Evolutionary conservation across 2,888 invertebrate genomes (phyloP).

Genomic region (Germaria angustata): DNA sequence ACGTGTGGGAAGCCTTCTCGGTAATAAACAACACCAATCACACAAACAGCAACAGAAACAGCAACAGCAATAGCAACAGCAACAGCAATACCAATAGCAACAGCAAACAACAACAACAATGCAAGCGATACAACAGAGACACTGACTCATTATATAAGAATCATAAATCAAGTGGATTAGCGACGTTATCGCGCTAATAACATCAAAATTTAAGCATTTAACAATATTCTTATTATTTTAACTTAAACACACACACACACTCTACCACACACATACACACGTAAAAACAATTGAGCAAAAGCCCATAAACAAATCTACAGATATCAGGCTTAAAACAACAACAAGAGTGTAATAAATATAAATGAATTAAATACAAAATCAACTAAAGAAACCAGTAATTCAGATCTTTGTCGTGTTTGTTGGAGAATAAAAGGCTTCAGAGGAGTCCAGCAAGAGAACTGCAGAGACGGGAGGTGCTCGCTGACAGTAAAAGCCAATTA

Average conservation of each 20-base stretch:
- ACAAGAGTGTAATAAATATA: constrained; percentile 21
- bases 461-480: not conserved
- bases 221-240: constrained; percentile 55
- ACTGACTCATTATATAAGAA: constrained; percentile 68
- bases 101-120: constrained; percentile 18
- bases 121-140: constrained; percentile 51
- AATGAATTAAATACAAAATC: constrained; percentile 21
- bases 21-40: constrained; percentile 57
- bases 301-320: constrained; percentile 43
- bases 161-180: constrained; percentile 77
- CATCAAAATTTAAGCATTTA: constrained; percentile 72
- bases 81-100: constrained; percentile 18
- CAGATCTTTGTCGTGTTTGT: not conserved
- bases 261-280: not conserved
- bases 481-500: not conserved
- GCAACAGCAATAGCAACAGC: constrained; percentile 22
- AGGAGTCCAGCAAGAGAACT: not conserved
- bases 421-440: not conserved
- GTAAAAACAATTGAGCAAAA: constrained; percentile 19
- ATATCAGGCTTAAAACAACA: constrained; percentile 37
- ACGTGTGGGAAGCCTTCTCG: constrained; percentile 63
- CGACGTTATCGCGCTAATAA: constrained; percentile 79
- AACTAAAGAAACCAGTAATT: constrained; percentile 45
- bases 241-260: constrained; percentile 45
- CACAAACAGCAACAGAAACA: constrained; percentile 22